Conservation (phyloP, 2,888 invertebrate species). For the Cremastobaeus sp. region DNA sequence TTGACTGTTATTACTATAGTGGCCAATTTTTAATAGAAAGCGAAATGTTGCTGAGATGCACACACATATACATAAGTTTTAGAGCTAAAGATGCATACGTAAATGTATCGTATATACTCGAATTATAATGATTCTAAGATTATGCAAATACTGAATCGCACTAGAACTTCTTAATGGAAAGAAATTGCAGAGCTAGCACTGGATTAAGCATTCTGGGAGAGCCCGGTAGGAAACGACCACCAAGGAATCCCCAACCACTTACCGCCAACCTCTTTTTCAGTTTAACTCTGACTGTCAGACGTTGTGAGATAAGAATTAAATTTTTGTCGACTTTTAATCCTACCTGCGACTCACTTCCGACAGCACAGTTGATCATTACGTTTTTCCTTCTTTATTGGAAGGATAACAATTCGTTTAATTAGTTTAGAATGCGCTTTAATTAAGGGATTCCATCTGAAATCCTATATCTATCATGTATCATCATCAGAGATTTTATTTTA, state of each 20-base stretch:
- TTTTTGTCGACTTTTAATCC: conserved; percentile 76
- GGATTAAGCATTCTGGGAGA: conserved; percentile 74
- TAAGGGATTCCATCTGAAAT: conserved; percentile 55
- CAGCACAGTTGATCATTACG: conserved; percentile 56
- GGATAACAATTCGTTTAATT: conserved; percentile 58
- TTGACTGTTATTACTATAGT: too few species aligned
- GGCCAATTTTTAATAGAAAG: too few species aligned
- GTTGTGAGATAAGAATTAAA: conserved; percentile 74
- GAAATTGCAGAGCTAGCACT: conserved; percentile 77
- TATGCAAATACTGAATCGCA: conserved; percentile 78
- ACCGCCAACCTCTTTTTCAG: conserved; percentile 54
- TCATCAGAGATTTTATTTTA: too few species aligned
- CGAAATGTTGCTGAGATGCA: too few species aligned
- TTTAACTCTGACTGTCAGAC: conserved; percentile 61
- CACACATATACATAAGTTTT: too few species aligned
- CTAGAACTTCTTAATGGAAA: conserved; percentile 75
- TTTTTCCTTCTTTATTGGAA: conserved; percentile 49
- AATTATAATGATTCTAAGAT: conserved; percentile 72
- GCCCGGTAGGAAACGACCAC: conserved; percentile 59
- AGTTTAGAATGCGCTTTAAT: conserved; percentile 49
- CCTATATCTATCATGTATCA: conserved; percentile 50
- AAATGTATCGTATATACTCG: conserved; percentile 69
- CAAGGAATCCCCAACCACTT: conserved; percentile 64
- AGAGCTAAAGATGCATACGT: too few species aligned
- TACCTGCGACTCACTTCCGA: conserved; percentile 70